Base-by-base conservation (phyloP, 2,113 vertebrate genomes). In the Tenebrosternarchus preto region DNA sequence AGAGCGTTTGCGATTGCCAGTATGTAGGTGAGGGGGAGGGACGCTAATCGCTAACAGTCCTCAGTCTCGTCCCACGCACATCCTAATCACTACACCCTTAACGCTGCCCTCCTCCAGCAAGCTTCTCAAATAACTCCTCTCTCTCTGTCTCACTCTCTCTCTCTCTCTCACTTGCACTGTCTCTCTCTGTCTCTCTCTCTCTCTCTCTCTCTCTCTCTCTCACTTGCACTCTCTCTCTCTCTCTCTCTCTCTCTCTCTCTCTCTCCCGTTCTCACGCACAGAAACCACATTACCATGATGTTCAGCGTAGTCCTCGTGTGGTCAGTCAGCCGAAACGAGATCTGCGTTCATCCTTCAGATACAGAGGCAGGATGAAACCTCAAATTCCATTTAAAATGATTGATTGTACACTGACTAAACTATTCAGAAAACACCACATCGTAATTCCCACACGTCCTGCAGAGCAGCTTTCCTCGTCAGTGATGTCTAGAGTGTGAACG, bases 11-110 rank as follows among this genome's bases (percentile, higher is more conserved):
- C 24, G 71, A 75, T 3, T 20, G 36, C 25, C 16, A 20, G 11
- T n/a, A 25, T 50, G 22, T 68, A 73, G n/a, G 11, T 56, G 43
- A 83, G 63, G 46, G 36, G 61, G 71, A 55, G 29, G 55, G 43
- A 69, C 20, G 17, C 71, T 79, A 70, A 79, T 79, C 61, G 64
- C 56, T 63, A 74, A 61, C 56, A 63, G 17, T n/a, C 66, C 50
- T 33, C 78, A 55, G 24, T 31, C 2, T 55, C 31, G 25, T 22
- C 81, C 71, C 71, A 74, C 76, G 16, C 70, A 27, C 76, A 74
- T 73, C 60, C 70, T 74, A 73, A 69, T 29, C 22, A 7, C 67
- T 82, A 25, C 59, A 57, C 27, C 33, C 72, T 70, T 20, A 66
- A 66, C 46, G 39, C 27, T 39, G 33, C 66, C 33, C 29, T 12